These are phyloP conservation scores for Amblyjoppa proteus DNA, from an alignment of 2,888 invertebrate species.

Conservation along the genomic window DNA sequence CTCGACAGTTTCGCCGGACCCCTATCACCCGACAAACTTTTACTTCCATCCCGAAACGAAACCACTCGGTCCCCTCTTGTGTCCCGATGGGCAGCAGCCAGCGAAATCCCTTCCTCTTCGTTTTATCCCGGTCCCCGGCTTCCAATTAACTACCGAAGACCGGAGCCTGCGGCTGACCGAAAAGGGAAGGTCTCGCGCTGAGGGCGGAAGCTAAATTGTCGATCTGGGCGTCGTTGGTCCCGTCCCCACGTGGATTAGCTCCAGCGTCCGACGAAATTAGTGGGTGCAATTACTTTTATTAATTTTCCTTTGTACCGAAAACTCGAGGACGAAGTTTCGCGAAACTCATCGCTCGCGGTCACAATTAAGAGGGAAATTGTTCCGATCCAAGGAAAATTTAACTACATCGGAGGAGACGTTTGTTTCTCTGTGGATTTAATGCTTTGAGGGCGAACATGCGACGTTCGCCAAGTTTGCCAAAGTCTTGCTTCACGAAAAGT, in stretches of 20 bases:
- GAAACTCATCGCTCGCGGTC: neutral
- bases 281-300: constrained; percentile 62
- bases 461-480: too few relatives aligned
- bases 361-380: neutral
- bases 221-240: constrained; percentile 62
- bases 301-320: constrained; percentile 52
- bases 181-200: constrained; percentile 50
- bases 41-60: constrained; percentile 15
- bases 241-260: constrained; percentile 58
- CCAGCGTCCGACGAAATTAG: constrained; percentile 60
- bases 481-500: neutral
- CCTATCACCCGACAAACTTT: constrained; percentile 59
- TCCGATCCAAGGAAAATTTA: neutral
- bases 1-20: constrained; percentile 55
- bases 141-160: constrained; percentile 68
- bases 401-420: neutral
- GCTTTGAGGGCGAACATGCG: too few relatives aligned
- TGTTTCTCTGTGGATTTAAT: too few relatives aligned
- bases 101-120: constrained; percentile 23
- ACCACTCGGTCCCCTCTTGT: constrained; percentile 8
- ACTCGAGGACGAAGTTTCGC: neutral
- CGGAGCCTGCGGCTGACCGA: constrained; percentile 66
- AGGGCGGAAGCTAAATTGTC: constrained; percentile 62
- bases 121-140: constrained; percentile 42
- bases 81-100: constrained; percentile 44